phyloP scores from a whole-genome alignment of 2,113 vertebrate genomes.

The Psammodynastes pulverulentus region DNA sequence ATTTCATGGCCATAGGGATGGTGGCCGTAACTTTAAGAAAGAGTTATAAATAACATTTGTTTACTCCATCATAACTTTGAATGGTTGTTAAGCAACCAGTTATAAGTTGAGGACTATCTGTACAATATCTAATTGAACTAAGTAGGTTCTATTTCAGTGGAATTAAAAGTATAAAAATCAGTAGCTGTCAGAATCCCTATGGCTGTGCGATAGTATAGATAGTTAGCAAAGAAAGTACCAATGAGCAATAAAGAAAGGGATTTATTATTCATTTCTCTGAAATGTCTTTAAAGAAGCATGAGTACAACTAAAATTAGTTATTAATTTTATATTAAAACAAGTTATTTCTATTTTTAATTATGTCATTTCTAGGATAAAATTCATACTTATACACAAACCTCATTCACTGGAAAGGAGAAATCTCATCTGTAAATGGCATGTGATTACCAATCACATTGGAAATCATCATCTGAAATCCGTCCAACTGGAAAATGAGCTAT shows the following conservation, averaged over 20 bases:
- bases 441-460: neutral
- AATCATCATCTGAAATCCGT: rapidly evolving
- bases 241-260: neutral
- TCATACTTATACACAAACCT: conserved; percentile 58
- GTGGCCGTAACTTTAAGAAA: neutral
- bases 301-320: neutral
- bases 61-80: neutral
- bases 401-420: conserved; percentile 61
- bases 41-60: neutral
- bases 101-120: neutral
- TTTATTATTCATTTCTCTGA: neutral
- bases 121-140: neutral
- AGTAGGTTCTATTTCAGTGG: neutral
- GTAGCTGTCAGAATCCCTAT: neutral
- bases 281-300: neutral
- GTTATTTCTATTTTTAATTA: conserved; percentile 3
- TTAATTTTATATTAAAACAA: neutral
- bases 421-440: conserved; percentile 61
- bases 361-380: conserved; percentile 59
- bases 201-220: neutral
- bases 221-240: neutral
- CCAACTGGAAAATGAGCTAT: neutral
- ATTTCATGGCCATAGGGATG: neutral
- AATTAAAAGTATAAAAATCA: neutral
- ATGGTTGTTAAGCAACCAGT: neutral